Base-by-base conservation (phyloP, 2,888 invertebrate genomes). In the Scaptomyza reducta region DNA sequence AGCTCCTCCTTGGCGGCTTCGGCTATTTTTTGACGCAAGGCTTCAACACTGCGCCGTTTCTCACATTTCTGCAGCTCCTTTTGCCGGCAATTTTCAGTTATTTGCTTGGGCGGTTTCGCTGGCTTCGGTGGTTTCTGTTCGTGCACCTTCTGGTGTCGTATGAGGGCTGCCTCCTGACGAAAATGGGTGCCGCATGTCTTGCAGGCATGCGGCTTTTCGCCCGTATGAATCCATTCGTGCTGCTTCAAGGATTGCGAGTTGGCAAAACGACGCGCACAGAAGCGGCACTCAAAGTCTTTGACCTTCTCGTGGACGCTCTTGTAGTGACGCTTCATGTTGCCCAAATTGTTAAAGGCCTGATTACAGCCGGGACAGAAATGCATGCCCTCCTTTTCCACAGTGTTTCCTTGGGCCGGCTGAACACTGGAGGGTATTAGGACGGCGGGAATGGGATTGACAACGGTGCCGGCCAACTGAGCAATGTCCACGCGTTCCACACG, bases 191-290 rank as follows among this genome's bases (percentile, higher is more conserved):
- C 86, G 40, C 91, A 91, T 6, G 73, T 75, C 3, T 77, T 74
- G 53, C 91, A 91, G 27, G 71, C 89, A 57, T 91, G 89, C 0
- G 91, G 91, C 38, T 91, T 91, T 50, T 91, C 91, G 0, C 91
- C 91, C 0, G 91, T 91, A 38, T 91, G 91, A 3, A 90, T 91
- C 91, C 91, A 91, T 66, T 90, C 90, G 55, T 91, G 91, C 60
- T 91, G 91, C 55, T 91, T 91, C 0, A 91, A 71, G 0, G 91
- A 91, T 54, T 91, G 91, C 0, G 91, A 90, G 70, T 91, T 91
- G 9, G 91, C 91, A 57, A 91, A 91, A 2, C 90, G 88, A 18
- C 90, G 88, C 1, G 90, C 79, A 62, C 91, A 91, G 58, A 81
- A 90, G 6, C 90, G 86, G 47, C 91, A 91, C 25, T 86, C 89